Percentiles rank a stretch among this genome's conserved stretches.
phyloP scores from a whole-genome alignment of 2,797 vertebrate species.

The Catostomus latipinnis region DNA sequence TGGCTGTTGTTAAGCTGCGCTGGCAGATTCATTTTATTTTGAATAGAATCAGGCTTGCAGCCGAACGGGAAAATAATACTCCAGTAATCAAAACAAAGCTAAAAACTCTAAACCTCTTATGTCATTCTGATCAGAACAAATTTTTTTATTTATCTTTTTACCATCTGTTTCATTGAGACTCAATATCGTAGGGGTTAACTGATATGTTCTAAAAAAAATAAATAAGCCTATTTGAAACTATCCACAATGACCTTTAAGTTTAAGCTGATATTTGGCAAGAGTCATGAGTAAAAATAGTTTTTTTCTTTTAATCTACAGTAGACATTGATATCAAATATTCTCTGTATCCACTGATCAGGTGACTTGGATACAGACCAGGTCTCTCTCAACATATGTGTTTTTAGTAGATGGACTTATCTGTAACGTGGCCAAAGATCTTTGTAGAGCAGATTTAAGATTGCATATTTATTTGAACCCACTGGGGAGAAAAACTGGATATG shows the following conservation, averaged over 20 bases:
- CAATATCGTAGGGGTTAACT: neutral
- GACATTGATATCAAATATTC: neutral
- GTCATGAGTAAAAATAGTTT: neutral
- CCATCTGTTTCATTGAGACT: neutral
- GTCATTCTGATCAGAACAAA: constrained; percentile 8
- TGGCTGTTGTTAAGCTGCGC: constrained; percentile 29
- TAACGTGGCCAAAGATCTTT: neutral
- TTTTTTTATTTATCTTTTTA: too few species aligned
- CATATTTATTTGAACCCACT: neutral
- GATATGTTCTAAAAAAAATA: neutral
- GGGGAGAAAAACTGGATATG: too few species aligned
- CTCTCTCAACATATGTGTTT: neutral
- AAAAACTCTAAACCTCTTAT: constrained; percentile 24
- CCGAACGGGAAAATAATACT: neutral
- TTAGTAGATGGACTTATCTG: neutral
- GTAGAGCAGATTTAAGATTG: neutral
- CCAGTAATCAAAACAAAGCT: constrained; percentile 14
- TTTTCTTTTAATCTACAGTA: neutral
- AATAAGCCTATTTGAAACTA: neutral
- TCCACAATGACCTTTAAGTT: neutral
- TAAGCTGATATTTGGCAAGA: constrained; percentile 9
- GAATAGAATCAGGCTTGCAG: constrained; percentile 38
- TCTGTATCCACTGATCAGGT: constrained; percentile 2
- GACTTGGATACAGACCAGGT: neutral
- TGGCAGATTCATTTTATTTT: constrained; percentile 35